Evolutionary conservation across 2,113 vertebrate species (phyloP).

Genomic region (Typhlomys cinereus): DNA sequence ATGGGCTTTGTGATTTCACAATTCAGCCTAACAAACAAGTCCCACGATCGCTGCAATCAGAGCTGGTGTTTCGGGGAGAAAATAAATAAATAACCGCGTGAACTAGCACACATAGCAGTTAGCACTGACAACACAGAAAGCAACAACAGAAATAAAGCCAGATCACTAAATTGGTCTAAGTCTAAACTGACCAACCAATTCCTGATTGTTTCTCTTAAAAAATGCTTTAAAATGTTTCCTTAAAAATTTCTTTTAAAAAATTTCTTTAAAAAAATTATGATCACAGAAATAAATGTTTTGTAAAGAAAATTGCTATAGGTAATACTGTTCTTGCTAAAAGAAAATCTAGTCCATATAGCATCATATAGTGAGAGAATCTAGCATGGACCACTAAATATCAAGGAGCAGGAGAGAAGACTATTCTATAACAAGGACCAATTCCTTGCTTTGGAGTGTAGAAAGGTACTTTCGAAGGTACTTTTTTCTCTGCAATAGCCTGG

Average conservation of each 20-base stretch:
- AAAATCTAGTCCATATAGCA: background rate
- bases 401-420: background rate
- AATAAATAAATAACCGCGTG: constrained; percentile 55
- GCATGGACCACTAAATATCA: background rate
- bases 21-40: constrained; percentile 70
- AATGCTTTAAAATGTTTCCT: background rate
- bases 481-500: constrained; percentile 55
- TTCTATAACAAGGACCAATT: background rate
- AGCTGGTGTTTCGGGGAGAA: constrained; percentile 70
- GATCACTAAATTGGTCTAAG: background rate
- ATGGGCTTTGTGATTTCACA: constrained; percentile 76
- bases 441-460: constrained; percentile 62
- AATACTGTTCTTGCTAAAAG: constrained; percentile 56
- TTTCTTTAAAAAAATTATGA: constrained; percentile 44
- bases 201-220: background rate
- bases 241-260: background rate
- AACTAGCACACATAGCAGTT: constrained; percentile 10
- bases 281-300: constrained; percentile 64
- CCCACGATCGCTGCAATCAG: constrained; percentile 71
- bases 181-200: constrained; percentile 54
- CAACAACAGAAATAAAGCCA: background rate
- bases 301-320: constrained; percentile 50
- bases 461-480: constrained; percentile 46
- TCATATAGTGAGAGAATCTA: background rate
- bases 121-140: constrained; percentile 30